phyloP scores from a whole-genome alignment of 2,888 invertebrate genomes.

The Cheilosia variabilis region DNA sequence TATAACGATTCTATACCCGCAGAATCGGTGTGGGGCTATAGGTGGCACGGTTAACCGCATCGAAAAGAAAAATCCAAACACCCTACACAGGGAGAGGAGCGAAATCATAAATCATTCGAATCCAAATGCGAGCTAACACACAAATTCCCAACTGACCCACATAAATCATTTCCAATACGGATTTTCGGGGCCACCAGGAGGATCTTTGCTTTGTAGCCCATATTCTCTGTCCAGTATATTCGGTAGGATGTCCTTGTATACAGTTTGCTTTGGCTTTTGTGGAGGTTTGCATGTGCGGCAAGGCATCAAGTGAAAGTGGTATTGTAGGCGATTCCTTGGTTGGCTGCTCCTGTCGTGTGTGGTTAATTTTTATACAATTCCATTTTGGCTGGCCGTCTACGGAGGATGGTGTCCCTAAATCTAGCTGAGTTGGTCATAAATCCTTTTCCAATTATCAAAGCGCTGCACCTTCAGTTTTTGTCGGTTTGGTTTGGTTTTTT shows the following conservation, averaged over 20 bases:
- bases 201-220: constrained; percentile 31
- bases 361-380: constrained; percentile 70
- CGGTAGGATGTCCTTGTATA: not conserved
- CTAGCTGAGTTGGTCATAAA: constrained; percentile 70
- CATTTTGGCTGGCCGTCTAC: constrained; percentile 37
- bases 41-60: constrained; percentile 39
- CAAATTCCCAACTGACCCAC: constrained; percentile 79
- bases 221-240: not conserved
- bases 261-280: not conserved
- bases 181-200: constrained; percentile 59
- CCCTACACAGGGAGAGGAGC: constrained; percentile 28
- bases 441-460: constrained; percentile 73
- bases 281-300: constrained; percentile 22
- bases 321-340: constrained; percentile 57
- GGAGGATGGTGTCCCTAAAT: constrained; percentile 64
- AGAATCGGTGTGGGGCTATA: not conserved
- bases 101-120: constrained; percentile 72
- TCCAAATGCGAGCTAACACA: constrained; percentile 70
- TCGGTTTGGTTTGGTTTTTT: not conserved
- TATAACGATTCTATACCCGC: constrained; percentile 55
- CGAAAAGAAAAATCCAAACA: constrained; percentile 51
- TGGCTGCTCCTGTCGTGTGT: constrained; percentile 60
- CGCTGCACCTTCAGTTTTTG: constrained; percentile 56
- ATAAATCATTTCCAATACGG: constrained; percentile 81
- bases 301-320: constrained; percentile 35